Percentiles rank a stretch among this genome's conserved stretches.
Conservation (phyloP, 2,113 vertebrate species). For the Casuarius casuarius region DNA sequence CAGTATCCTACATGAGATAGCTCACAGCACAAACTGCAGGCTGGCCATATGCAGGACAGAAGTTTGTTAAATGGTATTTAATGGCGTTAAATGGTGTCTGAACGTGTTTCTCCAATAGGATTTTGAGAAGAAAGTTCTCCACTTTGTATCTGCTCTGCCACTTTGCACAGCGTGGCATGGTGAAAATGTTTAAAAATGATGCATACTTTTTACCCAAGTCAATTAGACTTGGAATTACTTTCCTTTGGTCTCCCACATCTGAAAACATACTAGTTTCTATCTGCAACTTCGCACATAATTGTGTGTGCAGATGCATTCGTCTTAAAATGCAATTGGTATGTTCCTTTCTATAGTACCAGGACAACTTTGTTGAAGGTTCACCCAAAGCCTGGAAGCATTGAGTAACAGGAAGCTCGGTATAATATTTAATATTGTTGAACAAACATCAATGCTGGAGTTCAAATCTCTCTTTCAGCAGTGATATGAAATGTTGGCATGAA, state of each 20-base stretch:
- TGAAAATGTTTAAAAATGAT: neutral
- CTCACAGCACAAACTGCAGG: neutral
- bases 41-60: neutral
- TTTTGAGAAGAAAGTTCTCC: neutral
- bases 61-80: neutral
- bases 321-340: neutral
- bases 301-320: neutral
- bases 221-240: neutral
- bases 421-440: conserved; percentile 38
- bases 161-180: neutral
- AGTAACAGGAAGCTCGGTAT: conserved; percentile 14
- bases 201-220: neutral
- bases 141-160: neutral
- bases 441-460: conserved; percentile 27
- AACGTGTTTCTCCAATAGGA: neutral
- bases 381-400: neutral
- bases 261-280: neutral
- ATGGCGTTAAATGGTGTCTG: neutral
- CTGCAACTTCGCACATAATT: neutral
- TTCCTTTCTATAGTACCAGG: neutral
- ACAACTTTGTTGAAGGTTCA: neutral
- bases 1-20: neutral
- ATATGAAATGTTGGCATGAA: conserved; percentile 57
- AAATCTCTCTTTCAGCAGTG: conserved; percentile 31
- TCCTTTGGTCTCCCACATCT: neutral